Conservation (phyloP, 2,888 invertebrate species). For the Strigamia crassipes region DNA sequence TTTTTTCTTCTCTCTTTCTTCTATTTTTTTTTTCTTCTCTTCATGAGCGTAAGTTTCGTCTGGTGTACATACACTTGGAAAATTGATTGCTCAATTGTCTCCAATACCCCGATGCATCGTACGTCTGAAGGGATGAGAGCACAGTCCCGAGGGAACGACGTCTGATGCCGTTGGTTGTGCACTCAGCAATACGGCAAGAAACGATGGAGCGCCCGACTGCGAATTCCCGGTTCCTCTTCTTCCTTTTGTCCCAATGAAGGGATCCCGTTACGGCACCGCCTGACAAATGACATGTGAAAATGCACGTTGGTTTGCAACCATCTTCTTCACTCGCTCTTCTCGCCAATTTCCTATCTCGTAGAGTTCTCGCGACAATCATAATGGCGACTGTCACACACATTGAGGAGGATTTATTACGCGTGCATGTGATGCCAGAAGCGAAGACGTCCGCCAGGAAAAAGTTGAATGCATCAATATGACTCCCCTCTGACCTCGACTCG, state of each 20-base stretch:
- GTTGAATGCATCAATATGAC: slow-evolving; percentile 18
- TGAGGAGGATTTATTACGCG: slow-evolving; percentile 43
- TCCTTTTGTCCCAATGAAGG: slow-evolving; percentile 23
- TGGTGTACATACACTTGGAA: slow-evolving; percentile 23
- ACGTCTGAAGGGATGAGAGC: slow-evolving; percentile 48
- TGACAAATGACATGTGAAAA: slow-evolving; percentile 47
- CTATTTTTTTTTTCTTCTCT: neutral
- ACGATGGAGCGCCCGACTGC: slow-evolving; percentile 12
- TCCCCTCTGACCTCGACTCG: slow-evolving; percentile 6
- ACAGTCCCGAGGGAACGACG: slow-evolving; percentile 36
- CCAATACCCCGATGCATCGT: slow-evolving; percentile 45
- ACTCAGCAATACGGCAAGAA: slow-evolving; percentile 25
- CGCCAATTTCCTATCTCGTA: neutral
- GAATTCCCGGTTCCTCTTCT: slow-evolving; percentile 41
- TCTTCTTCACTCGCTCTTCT: neutral
- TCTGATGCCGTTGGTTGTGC: slow-evolving; percentile 38
- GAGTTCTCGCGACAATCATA: slow-evolving; percentile 43
- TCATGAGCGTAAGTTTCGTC: slow-evolving; percentile 7
- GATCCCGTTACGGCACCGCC: slow-evolving; percentile 44
- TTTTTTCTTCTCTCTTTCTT: neutral
- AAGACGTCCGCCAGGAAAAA: slow-evolving; percentile 1
- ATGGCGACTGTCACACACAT: slow-evolving; percentile 44
- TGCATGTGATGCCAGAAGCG: neutral
- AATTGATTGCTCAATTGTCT: slow-evolving; percentile 48
- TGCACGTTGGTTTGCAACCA: slow-evolving; percentile 24